Evolutionary conservation across 2,113 vertebrate species (phyloP).

Genomic region (Budorcas taxicolor): DNA sequence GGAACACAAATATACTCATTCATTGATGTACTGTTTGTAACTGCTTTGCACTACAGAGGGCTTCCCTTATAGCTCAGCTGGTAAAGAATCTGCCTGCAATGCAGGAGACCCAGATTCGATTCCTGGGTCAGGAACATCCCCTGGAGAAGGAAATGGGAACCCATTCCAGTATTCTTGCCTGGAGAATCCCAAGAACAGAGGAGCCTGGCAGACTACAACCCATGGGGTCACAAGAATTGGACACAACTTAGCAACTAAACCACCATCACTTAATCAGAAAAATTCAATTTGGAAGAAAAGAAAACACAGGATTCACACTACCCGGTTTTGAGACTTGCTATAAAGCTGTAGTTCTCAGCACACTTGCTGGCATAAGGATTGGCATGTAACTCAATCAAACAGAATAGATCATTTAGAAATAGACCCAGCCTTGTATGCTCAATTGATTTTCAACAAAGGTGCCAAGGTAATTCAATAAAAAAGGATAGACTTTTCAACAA

Average conservation of each 20-base stretch:
- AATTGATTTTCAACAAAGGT: slow-evolving; percentile 25
- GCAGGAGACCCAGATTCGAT: not conserved
- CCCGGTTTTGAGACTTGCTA: not conserved
- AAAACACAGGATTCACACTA: not conserved
- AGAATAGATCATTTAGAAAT: not conserved
- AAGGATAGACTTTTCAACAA: not conserved
- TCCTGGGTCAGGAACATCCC: not conserved
- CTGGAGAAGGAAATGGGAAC: not conserved
- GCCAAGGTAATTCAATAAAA: slow-evolving; percentile 5
- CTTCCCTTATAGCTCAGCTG: not conserved
- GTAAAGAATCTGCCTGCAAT: not conserved
- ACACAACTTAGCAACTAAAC: not conserved
- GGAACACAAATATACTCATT: not conserved
- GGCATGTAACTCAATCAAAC: not conserved
- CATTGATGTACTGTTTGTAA: not conserved
- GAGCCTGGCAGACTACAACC: not conserved
- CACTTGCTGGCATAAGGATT: not conserved
- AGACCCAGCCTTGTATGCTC: not conserved
- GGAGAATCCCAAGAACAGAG: not conserved
- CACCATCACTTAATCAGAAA: not conserved
- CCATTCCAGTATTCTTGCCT: not conserved
- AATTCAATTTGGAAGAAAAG: not conserved
- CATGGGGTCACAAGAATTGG: not conserved
- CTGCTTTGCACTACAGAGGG: not conserved
- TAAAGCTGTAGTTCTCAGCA: not conserved